Conservation (phyloP, 2,888 invertebrate species). For the Ophraella communa region DNA sequence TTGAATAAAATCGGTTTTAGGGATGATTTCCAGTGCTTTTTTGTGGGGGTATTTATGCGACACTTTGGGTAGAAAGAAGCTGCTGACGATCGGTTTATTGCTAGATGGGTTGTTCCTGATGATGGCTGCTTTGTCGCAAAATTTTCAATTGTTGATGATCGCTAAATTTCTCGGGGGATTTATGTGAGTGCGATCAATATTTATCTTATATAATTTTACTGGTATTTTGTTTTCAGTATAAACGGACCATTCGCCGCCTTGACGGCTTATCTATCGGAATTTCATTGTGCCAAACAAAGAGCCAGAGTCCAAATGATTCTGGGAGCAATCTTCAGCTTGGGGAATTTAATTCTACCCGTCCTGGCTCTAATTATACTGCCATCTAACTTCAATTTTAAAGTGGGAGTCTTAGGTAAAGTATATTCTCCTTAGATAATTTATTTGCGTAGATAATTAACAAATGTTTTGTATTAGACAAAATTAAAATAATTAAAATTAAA, state of each 20-base stretch:
- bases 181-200: conserved; percentile 66
- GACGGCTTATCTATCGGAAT: conserved; percentile 75
- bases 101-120: conserved; percentile 70
- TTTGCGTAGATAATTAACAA: too few species aligned
- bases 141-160: conserved; percentile 69
- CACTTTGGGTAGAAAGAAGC: conserved; percentile 71
- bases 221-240: conserved; percentile 63
- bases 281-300: conserved; percentile 71
- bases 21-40: conserved; percentile 77
- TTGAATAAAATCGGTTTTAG: conserved; percentile 56
- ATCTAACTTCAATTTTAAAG: conserved; percentile 51
- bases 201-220: background rate
- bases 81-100: conserved; percentile 72
- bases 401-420: conserved; percentile 41
- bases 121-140: conserved; percentile 69
- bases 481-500: too few species aligned
- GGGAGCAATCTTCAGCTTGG: conserved; percentile 72
- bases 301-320: conserved; percentile 70
- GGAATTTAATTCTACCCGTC: conserved; percentile 69
- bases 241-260: conserved; percentile 78
- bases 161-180: conserved; percentile 78
- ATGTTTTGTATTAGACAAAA: too few species aligned
- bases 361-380: conserved; percentile 78
- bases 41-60: conserved; percentile 82
- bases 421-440: too few species aligned